phyloP scores from a whole-genome alignment of 2,113 vertebrate genomes.

The Phaethornis superciliosus region DNA sequence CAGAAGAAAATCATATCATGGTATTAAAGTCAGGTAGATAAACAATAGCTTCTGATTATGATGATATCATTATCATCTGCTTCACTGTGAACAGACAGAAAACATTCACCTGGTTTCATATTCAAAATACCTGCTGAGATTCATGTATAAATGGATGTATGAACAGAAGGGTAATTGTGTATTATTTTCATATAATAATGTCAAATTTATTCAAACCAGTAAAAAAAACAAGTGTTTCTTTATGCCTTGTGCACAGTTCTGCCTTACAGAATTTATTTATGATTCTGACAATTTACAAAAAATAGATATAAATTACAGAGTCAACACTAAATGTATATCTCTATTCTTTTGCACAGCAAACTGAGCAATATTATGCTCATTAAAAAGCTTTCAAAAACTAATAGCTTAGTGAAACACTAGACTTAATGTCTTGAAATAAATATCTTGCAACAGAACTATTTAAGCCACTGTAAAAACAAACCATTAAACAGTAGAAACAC shows the following conservation, averaged over 20 bases:
- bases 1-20: conserved; percentile 12
- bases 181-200: conserved; percentile 45
- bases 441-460: conserved; percentile 18
- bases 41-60: conserved; percentile 37
- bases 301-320: not conserved
- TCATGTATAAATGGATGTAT: conserved; percentile 56
- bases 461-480: conserved; percentile 45
- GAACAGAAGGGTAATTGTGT: conserved; percentile 44
- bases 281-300: conserved; percentile 48
- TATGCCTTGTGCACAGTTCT: not conserved
- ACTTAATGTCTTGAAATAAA: conserved; percentile 53
- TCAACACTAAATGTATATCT: conserved; percentile 1
- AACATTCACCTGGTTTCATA: conserved; percentile 42
- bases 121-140: conserved; percentile 5
- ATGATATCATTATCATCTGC: conserved; percentile 19
- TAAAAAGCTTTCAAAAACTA: conserved; percentile 47
- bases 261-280: conserved; percentile 32
- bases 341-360: conserved; percentile 44
- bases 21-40: conserved; percentile 22
- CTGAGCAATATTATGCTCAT: conserved; percentile 57
- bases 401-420: conserved; percentile 37
- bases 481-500: conserved; percentile 1
- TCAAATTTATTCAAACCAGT: conserved; percentile 44
- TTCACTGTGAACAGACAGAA: conserved; percentile 9
- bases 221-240: not conserved